Base-by-base conservation (phyloP, 2,113 vertebrate genomes). In the Struthidea cinerea region DNA sequence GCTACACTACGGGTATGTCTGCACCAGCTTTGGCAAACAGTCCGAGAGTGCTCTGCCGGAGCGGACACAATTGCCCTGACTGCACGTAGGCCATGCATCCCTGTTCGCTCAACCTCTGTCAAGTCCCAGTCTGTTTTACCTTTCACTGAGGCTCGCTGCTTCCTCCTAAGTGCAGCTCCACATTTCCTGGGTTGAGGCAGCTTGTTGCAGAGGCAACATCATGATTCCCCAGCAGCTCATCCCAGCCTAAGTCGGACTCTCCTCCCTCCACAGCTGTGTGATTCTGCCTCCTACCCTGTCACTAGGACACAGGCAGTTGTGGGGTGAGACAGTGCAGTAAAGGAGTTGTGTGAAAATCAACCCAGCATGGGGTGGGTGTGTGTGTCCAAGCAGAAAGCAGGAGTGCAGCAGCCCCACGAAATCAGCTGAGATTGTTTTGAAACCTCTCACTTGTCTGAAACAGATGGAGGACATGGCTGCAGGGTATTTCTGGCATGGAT, bases 31-130 rank as follows among this genome's bases (percentile, higher is more conserved):
- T 76, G 27, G 21, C 24, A 83, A 85, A 52, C 23, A 78, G 61
- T 6, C 33, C 18, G 8, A 55, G 35, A 46, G 11, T 30, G n/a
- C 32, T 84, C 46, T 87, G 60, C 28, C 39, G 35, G 16, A 16
- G 23, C 3, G 26, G 37, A 19, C 39, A 37, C 0, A 0, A 19
- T 16, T 75, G 24, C 20, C 52, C 37, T 89, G 59, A 22, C 35
- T 41, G 8, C 33, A 20, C 2, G 0, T 3, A n/a, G 59, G 26
- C 47, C 53, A 33, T 16, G 16, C 8, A 69, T 11, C 11, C 8
- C n/a, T 7, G 1, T 55, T 52, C 24, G 1, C 56, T 59, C 12
- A 11, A 14, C 28, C 39, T 46, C 50, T 14, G 30, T 4, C 26
- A 46, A 42, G 9, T 6, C 42, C 7, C 27, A 57, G 0, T 21